phyloP scores from a whole-genome alignment of 2,113 vertebrate species.

The Anguilla japonica region DNA sequence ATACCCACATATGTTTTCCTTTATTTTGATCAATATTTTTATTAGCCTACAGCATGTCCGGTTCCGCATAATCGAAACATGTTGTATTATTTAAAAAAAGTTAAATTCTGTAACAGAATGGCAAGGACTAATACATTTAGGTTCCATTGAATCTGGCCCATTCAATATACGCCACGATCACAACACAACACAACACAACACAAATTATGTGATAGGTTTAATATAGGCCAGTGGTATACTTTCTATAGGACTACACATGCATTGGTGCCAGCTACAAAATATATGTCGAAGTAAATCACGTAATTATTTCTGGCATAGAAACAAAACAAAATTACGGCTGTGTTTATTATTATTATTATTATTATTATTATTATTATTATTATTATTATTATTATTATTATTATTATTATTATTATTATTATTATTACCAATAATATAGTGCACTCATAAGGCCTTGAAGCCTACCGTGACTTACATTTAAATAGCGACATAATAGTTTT shows the following conservation, averaged over 20 bases:
- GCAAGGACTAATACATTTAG: not conserved
- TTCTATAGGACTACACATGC: too few relatives aligned
- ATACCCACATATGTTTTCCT: not conserved
- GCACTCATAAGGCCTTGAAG: too few relatives aligned
- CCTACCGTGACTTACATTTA: not conserved
- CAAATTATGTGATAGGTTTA: not conserved
- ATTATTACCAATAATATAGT: too few relatives aligned
- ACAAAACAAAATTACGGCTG: not conserved
- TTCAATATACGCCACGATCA: not conserved
- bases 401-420: not conserved
- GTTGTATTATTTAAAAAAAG: not conserved
- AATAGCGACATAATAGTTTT: not conserved
- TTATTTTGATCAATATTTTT: not conserved
- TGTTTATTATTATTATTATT: not conserved
- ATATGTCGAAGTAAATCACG: too few relatives aligned
- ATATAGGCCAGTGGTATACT: not conserved
- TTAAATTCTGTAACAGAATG: not conserved
- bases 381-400: not conserved
- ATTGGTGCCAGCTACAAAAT: not conserved
- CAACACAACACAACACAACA: not conserved
- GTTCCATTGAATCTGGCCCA: not conserved
- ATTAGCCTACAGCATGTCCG: too few relatives aligned
- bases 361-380: not conserved
- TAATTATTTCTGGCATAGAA: not conserved
- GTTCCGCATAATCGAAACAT: too few relatives aligned